Conservation (phyloP, 2,888 invertebrate genomes). For the Dynastes maya region DNA sequence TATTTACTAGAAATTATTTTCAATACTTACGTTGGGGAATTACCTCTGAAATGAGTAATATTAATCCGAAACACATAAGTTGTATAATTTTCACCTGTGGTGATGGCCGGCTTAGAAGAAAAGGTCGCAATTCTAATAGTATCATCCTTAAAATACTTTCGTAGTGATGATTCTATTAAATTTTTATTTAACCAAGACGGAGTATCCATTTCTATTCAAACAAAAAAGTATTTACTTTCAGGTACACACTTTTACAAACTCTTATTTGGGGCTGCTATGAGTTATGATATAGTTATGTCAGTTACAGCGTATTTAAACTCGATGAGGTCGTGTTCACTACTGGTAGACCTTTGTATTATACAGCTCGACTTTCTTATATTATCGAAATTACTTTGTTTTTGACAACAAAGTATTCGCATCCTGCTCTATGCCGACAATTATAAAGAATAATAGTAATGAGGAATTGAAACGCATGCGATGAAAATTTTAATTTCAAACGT, state of each 20-base stretch:
- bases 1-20: neutral
- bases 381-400: conserved; percentile 8
- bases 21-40: conserved; percentile 31
- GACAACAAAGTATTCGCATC: conserved; percentile 3
- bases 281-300: neutral
- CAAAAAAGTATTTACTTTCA: neutral
- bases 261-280: neutral
- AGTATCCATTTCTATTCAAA: conserved; percentile 56
- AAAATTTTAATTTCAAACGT: neutral
- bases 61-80: conserved; percentile 62
- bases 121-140: conserved; percentile 58
- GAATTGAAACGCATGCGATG: neutral
- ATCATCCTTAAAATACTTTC: conserved; percentile 57
- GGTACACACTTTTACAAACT: neutral
- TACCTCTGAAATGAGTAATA: conserved; percentile 55
- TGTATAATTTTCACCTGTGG: conserved; percentile 65
- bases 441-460: neutral
- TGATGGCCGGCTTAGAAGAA: conserved; percentile 61
- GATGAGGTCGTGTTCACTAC: neutral
- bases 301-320: neutral
- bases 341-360: conserved; percentile 4
- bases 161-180: conserved; percentile 61
- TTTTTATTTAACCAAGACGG: conserved; percentile 63
- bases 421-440: conserved; percentile 2
- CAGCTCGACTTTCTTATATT: neutral